Evolutionary conservation across 1,140 invertebrate genomes (phyloP).

Genomic region (Diabrotica virgifera): DNA sequence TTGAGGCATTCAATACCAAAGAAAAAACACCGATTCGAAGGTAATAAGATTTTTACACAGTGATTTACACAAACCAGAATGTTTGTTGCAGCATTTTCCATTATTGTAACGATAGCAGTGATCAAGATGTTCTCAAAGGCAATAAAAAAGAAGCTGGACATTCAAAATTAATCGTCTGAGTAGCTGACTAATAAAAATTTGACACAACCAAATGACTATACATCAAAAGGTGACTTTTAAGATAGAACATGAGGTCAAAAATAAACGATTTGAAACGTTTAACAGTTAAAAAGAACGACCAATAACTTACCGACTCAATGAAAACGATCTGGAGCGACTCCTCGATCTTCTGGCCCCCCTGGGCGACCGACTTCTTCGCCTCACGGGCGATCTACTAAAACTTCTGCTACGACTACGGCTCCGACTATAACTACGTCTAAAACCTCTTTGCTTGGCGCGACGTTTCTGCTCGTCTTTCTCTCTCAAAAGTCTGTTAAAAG

Average conservation of each 20-base stretch:
- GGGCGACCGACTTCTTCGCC: slow-evolving; percentile 33
- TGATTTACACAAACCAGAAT: no score
- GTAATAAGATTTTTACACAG: no score
- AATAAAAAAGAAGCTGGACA: background rate
- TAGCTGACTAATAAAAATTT: background rate
- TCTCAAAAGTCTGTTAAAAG: slow-evolving; percentile 78
- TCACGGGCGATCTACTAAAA: slow-evolving; percentile 48
- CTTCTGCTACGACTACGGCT: slow-evolving; percentile 53
- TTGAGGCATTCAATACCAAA: no score
- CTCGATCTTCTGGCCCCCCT: slow-evolving; percentile 47
- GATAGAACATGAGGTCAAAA: no score
- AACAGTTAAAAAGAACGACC: no score
- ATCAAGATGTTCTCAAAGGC: no score
- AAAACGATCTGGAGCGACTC: slow-evolving; percentile 46
- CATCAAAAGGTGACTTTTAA: no score
- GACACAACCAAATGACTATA: no score
- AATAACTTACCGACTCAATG: slow-evolving; percentile 53
- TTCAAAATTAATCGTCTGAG: background rate
- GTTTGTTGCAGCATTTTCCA: no score
- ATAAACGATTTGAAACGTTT: no score
- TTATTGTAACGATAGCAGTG: no score
- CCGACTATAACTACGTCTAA: slow-evolving; percentile 45
- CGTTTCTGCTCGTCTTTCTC: slow-evolving; percentile 76
- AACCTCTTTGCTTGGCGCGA: slow-evolving; percentile 60
- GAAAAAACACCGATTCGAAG: no score